These are phyloP conservation scores for Branchellion lobata DNA, from an alignment of 2,888 invertebrate genomes.

Conservation along the genomic window DNA sequence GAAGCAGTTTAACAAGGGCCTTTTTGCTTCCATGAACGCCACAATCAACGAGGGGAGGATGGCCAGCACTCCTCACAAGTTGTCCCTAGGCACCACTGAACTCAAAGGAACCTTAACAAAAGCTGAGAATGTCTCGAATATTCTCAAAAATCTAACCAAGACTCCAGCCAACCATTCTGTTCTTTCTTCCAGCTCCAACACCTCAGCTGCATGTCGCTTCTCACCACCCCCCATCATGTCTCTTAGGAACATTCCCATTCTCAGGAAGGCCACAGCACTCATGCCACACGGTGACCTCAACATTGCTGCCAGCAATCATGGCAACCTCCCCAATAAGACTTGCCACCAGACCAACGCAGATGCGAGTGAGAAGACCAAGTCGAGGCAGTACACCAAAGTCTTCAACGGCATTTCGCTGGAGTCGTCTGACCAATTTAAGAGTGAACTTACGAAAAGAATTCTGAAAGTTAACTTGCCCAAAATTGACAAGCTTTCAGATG, in stretches of 20 bases:
- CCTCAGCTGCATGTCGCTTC: neutral
- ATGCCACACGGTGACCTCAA: neutral
- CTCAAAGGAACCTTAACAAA: no score
- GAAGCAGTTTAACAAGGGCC: conserved; percentile 4
- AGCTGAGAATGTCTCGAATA: no score
- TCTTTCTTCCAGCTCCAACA: neutral
- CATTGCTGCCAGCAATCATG: neutral
- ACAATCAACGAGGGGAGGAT: neutral
- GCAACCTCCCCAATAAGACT: neutral
- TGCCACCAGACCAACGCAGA: neutral
- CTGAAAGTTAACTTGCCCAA: no score
- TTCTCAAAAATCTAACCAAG: no score
- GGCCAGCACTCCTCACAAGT: neutral
- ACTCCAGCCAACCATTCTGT: neutral
- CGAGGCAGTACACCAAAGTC: neutral
- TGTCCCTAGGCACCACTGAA: neutral
- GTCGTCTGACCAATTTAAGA: no score
- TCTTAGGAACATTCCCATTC: neutral
- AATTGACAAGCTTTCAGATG: no score
- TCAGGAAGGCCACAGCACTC: no score
- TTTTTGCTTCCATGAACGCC: conserved; percentile 1
- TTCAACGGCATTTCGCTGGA: no score
- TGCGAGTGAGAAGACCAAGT: neutral
- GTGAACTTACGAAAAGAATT: no score
- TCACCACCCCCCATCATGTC: neutral